Evolutionary conservation across 2,888 invertebrate genomes (phyloP).

Genomic region (Stenichneumon culpator): DNA sequence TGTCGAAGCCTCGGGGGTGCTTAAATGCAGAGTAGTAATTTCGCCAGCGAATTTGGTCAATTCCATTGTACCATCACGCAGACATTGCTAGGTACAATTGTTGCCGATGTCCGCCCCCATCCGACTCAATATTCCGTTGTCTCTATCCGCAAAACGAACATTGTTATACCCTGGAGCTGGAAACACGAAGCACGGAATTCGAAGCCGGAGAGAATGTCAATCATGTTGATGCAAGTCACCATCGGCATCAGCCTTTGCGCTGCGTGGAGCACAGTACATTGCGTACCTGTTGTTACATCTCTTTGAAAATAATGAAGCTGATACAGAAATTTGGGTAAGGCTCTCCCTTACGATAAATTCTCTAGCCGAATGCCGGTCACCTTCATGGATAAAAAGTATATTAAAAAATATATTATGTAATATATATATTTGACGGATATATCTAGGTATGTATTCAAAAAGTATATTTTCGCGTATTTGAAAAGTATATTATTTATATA

Average conservation of each 20-base stretch:
- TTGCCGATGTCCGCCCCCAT: background rate
- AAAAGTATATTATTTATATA: no score
- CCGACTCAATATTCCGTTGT: background rate
- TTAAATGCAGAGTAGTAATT: background rate
- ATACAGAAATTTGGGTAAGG: no score
- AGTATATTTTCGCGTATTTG: no score
- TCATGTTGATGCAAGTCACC: background rate
- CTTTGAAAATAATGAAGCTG: background rate
- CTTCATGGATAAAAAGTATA: no score
- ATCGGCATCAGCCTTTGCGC: background rate
- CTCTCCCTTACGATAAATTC: no score
- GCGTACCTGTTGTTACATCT: background rate
- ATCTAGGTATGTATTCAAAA: no score
- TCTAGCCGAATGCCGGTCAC: no score
- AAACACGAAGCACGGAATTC: background rate
- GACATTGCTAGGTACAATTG: conserved; percentile 1
- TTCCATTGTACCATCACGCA: background rate
- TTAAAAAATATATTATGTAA: no score
- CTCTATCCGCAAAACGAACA: background rate
- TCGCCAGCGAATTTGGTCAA: background rate
- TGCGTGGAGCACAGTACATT: background rate
- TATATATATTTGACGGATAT: no score
- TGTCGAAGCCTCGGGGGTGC: background rate
- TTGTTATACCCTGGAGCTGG: background rate
- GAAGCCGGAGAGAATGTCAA: conserved; percentile 8